These are phyloP conservation scores for Thamnophis elegans DNA, from an alignment of 2,797 vertebrate genomes.

Conservation along the genomic window DNA sequence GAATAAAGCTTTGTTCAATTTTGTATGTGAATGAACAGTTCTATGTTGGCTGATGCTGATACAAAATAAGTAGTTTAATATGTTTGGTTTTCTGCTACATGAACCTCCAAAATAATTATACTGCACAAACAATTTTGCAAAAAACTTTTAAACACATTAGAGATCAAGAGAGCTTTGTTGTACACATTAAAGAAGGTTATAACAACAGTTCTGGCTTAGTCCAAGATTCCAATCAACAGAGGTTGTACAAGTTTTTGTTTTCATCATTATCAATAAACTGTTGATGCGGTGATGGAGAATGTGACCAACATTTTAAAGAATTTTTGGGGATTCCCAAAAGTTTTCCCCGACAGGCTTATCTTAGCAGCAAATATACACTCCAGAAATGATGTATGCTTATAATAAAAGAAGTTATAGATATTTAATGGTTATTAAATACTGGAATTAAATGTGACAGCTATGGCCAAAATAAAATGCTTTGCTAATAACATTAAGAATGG, in stretches of 20 bases:
- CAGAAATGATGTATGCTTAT: background rate
- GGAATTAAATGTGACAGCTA: background rate
- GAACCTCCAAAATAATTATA: background rate
- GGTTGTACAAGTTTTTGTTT: background rate
- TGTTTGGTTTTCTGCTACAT: background rate
- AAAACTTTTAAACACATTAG: background rate
- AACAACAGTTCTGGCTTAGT: background rate
- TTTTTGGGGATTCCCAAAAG: background rate
- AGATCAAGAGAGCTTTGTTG: background rate
- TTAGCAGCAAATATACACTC: background rate
- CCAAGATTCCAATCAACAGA: background rate
- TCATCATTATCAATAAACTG: background rate
- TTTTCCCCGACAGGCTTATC: background rate
- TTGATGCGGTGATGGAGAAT: background rate
- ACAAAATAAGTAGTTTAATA: background rate
- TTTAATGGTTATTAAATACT: constrained; percentile 1
- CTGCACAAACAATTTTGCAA: background rate
- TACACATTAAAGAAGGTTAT: background rate
- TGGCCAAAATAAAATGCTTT: background rate
- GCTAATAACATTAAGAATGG: background rate
- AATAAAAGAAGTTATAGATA: background rate
- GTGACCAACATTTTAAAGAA: background rate
- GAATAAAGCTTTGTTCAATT: background rate
- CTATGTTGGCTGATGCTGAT: background rate
- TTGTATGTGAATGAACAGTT: background rate